Evolutionary conservation across 2,797 vertebrate species (phyloP).

Genomic region (Dryobates pubescens): DNA sequence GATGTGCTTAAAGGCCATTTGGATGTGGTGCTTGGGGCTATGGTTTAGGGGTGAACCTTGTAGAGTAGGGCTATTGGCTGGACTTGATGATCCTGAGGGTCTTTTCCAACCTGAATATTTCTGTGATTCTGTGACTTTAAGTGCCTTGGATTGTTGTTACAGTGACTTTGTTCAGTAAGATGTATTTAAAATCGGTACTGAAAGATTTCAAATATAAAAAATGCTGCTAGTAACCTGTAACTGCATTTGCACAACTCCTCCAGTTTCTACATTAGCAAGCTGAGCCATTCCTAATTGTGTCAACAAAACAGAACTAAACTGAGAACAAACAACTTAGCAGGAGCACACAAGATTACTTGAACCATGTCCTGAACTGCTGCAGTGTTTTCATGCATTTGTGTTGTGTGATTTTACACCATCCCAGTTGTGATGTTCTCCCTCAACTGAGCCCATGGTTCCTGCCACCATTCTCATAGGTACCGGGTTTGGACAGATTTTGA

Average conservation of each 20-base stretch:
- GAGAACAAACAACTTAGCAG: background rate
- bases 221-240: background rate
- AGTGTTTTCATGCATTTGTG: background rate
- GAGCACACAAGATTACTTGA: background rate
- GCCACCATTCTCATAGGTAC: background rate
- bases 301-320: constrained; percentile 10
- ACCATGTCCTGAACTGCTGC: background rate
- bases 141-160: background rate
- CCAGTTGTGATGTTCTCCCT: background rate
- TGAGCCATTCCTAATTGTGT: background rate
- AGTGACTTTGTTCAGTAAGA: background rate
- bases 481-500: background rate
- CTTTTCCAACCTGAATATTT: too few species aligned
- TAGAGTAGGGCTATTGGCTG: too few species aligned
- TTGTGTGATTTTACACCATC: background rate
- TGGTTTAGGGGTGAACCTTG: too few species aligned
- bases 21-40: too few species aligned
- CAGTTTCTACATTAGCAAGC: background rate
- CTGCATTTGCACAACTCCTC: background rate
- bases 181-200: background rate
- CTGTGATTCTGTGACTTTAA: background rate
- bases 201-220: background rate
- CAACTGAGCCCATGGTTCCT: rapidly evolving
- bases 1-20: too few species aligned
- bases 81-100: too few species aligned